Evolutionary conservation across 1,140 invertebrate species (phyloP), one percentile per base, ranked within the genome.

Genomic region (Kradibia gibbosae): DNA sequence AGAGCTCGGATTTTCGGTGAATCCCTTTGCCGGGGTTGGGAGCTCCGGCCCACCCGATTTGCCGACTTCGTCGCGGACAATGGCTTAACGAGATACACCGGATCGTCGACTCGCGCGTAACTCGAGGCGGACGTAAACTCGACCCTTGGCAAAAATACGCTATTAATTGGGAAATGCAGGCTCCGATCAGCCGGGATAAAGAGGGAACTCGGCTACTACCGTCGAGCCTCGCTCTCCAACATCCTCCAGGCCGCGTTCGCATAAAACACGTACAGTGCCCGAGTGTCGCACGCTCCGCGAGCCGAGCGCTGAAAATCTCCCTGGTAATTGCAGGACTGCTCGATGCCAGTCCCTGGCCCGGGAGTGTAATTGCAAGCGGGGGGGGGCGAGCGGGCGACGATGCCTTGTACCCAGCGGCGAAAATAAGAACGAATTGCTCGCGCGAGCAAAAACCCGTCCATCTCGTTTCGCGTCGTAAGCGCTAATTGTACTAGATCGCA

Each of bases 401-500:
- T 28, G 39, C n/a, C n/a, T n/a, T n/a, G 42, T 25, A 65, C 42
- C 39, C n/a, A 39, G 53, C 55, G 15, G 28, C 39, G 62, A 70
- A 70, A 70, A 50, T 25, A 65, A 50, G 62, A 31, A 1, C 25
- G 55, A 55, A 28, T 28, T 57, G 72, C 73, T 39, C 55, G 74
- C 55, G 74, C 53, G 55, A 25, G 39, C 74, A 78, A 70, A 78
- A 78, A 78, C 36, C 20, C 10, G 20, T 7, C 34, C 78, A n/a
- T 72, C 39, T 72, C 70, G n/a, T 60, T 72, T 80, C 34, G 65
- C 67, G 39, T 60, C 42, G 45, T 74, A 48, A 13, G 73, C 48
- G n/a, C 74, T 82, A 82, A 82, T 82, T 82, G 80, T 75, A n/a
- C 53, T 60, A 45, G 72, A 34, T 42, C 65, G 36, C 22, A 20